A percentile compares a stretch with the other conserved stretches of the same genome.
These are phyloP conservation scores for Tetheella fluctuosa DNA, from an alignment of 2,888 invertebrate genomes.

Conservation along the genomic window DNA sequence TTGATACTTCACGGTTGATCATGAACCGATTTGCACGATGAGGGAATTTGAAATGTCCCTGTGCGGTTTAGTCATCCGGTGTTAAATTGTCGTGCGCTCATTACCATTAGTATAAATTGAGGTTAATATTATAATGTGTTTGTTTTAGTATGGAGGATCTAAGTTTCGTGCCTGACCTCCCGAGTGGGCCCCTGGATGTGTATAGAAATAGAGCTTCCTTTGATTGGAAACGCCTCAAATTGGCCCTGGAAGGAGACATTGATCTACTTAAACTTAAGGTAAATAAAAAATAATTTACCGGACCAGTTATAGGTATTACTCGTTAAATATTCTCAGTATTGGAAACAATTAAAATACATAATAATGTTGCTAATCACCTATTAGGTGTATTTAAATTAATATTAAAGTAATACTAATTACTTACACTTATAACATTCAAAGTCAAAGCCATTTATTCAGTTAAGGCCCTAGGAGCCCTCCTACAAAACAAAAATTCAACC, in stretches of 20 bases:
- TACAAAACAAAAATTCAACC: no score
- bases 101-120: conserved; percentile 26
- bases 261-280: conserved; percentile 91
- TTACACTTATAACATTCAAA: no score
- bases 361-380: no score
- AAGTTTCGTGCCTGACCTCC: conserved; percentile 87
- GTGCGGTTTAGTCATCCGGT: conserved; percentile 57
- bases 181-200: conserved; percentile 89
- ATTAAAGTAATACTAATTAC: no score
- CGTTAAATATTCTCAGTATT: no score
- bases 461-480: no score
- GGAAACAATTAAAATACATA: no score
- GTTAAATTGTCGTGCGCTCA: conserved; percentile 40
- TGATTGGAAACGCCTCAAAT: conserved; percentile 93
- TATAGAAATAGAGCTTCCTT: conserved; percentile 93
- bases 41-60: conserved; percentile 53
- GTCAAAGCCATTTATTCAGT: no score
- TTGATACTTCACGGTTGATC: conserved; percentile 34
- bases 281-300: conserved; percentile 35
- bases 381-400: no score
- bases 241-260: conserved; percentile 90
- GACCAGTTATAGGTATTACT: no score
- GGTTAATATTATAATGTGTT: conserved; percentile 25
- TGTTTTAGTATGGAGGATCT: conserved; percentile 78
- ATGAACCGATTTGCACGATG: conserved; percentile 39